Conservation (phyloP, 2,797 vertebrate species). For the Liparis tanakae region DNA sequence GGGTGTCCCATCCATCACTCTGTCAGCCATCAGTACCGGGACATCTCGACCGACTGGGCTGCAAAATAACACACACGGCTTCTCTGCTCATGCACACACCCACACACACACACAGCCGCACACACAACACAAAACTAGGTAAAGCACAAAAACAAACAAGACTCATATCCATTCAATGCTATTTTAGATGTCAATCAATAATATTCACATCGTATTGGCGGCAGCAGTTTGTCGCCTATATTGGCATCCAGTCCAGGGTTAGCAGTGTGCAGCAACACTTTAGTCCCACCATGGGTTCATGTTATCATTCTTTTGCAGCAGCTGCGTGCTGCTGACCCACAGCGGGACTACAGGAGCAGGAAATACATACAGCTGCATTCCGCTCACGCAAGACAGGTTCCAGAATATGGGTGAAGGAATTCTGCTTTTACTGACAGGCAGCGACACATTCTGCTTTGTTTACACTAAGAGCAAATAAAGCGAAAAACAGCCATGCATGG, state of each 20-base stretch:
- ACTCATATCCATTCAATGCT: not conserved
- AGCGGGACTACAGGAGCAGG: too few species aligned
- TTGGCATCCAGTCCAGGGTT: not conserved
- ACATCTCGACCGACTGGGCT: constrained; percentile 88
- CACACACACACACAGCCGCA: constrained; percentile 13
- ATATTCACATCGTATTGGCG: not conserved
- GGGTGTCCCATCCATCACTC: constrained; percentile 94
- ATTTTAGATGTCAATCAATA: not conserved
- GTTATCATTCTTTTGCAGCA: not conserved
- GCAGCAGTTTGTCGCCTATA: not conserved
- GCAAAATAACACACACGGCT: constrained; percentile 93
- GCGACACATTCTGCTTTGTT: too few species aligned
- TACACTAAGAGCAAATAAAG: too few species aligned
- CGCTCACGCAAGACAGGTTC: too few species aligned
- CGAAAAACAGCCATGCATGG: too few species aligned
- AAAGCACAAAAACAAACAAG: not conserved
- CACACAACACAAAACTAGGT: not conserved
- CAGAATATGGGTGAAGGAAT: too few species aligned
- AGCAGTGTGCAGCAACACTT: not conserved
- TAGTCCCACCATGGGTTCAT: not conserved
- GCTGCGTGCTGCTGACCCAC: not conserved
- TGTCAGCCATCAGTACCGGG: constrained; percentile 88
- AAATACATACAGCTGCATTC: too few species aligned
- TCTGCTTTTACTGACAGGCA: too few species aligned
- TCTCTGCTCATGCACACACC: constrained; percentile 82